Conservation (phyloP, 2,797 vertebrate genomes). For the Dromococcyx pavoninus region DNA sequence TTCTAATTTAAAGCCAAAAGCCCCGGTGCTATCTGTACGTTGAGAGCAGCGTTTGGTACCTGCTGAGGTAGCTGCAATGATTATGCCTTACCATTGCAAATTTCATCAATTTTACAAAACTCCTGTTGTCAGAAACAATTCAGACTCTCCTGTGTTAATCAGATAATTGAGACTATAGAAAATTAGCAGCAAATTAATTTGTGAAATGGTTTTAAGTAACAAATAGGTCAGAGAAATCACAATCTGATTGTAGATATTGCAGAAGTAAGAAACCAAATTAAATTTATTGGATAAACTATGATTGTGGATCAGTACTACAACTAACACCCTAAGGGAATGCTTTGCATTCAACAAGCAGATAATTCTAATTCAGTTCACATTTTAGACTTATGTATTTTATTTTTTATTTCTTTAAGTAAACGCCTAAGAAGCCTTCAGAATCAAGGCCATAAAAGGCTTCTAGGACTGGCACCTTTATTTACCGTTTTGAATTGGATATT, state of each 20-base stretch:
- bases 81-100: background rate
- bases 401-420: background rate
- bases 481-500: background rate
- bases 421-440: background rate
- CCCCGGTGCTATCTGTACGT: background rate
- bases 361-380: background rate
- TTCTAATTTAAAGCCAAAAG: background rate
- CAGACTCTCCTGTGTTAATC: background rate
- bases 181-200: constrained; percentile 35
- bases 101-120: background rate
- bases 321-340: background rate
- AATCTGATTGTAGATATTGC: constrained; percentile 43
- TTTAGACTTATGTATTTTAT: background rate
- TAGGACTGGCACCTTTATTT: background rate
- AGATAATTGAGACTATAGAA: constrained; percentile 1
- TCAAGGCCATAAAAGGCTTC: background rate
- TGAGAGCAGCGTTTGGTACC: background rate
- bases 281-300: constrained; percentile 24
- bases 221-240: constrained; percentile 2
- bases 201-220: constrained; percentile 12
- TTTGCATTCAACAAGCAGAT: background rate
- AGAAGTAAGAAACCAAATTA: constrained; percentile 32
- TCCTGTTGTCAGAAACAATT: background rate
- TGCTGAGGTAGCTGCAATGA: background rate
- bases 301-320: background rate